Percentiles rank a stretch among this genome's conserved stretches.
Conservation (phyloP, 2,797 vertebrate genomes). For the Parotocinclus haroldoi region DNA sequence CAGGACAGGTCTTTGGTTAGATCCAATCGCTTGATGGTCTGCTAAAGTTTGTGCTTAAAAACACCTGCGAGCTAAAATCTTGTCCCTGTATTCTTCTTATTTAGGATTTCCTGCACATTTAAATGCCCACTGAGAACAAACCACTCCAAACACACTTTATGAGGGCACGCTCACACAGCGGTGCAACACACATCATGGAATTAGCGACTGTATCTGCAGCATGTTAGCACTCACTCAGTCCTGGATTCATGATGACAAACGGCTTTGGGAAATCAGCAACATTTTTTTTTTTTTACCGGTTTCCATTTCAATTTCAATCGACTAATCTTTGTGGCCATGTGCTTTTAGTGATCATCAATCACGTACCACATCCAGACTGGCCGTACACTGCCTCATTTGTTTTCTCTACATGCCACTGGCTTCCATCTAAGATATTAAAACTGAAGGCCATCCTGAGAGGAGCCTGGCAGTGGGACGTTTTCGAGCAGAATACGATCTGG, state of each 20-base stretch:
- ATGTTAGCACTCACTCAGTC: slow-evolving; percentile 22
- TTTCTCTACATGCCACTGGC: slow-evolving; percentile 30
- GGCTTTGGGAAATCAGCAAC: slow-evolving; percentile 12
- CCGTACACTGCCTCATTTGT: slow-evolving; percentile 37
- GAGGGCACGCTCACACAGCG: neutral
- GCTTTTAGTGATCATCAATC: slow-evolving; percentile 11
- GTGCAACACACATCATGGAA: neutral
- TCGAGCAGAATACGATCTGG: slow-evolving; percentile 52
- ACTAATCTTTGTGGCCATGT: slow-evolving; percentile 14
- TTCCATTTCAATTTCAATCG: slow-evolving; percentile 9
- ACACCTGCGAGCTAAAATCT: too few species aligned
- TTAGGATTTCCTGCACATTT: too few species aligned
- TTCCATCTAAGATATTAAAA: slow-evolving; percentile 35
- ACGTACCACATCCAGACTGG: slow-evolving; percentile 6
- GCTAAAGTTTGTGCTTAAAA: neutral
- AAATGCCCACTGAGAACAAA: too few species aligned
- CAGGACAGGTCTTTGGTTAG: too few species aligned
- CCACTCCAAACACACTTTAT: neutral
- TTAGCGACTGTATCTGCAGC: neutral
- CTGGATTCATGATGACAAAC: slow-evolving; percentile 16
- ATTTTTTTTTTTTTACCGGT: slow-evolving; percentile 26
- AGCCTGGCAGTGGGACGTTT: slow-evolving; percentile 23
- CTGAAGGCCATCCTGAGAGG: slow-evolving; percentile 28
- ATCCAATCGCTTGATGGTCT: neutral
- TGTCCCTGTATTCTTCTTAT: too few species aligned